Evolutionary conservation across 2,888 invertebrate genomes (phyloP), one percentile per base, ranked within the genome.

Genomic region (Pseudanteris insignis): DNA sequence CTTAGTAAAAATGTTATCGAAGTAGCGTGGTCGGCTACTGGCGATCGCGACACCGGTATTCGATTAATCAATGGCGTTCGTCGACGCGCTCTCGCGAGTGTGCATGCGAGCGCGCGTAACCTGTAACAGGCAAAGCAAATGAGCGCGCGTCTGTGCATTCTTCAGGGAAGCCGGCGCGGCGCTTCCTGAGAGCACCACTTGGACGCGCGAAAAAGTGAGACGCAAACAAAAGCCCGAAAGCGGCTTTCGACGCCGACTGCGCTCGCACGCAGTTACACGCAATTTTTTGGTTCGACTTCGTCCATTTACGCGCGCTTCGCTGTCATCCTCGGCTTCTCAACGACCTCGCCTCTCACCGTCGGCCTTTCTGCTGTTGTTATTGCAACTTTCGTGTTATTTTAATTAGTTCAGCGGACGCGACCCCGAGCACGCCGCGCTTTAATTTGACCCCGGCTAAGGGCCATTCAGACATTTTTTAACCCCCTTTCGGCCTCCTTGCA

Each of bases 61-160:
- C n/a, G n/a, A n/a, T n/a, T n/a, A n/a, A n/a, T n/a, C n/a, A n/a
- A n/a, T n/a, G n/a, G n/a, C n/a, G n/a, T n/a, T n/a, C n/a, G n/a
- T n/a, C n/a, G n/a, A n/a, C n/a, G n/a, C n/a, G n/a, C n/a, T n/a
- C n/a, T n/a, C 32, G 37, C 14, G 10, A 15, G 33, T 28, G 33
- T 50, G 34, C 47, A 32, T n/a, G 36, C 26, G 53, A 60, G 64
- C 64, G 66, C 5, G 26, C 26, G 26, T n/a, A n/a, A n/a, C 26
- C 7, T 26, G 64, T 68, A 70, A 71, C 69, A 67, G 67, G 66
- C 71, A 71, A 70, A 73, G 75, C 72, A 74, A 75, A 74, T 71
- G 72, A 75, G 69, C 67, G 64, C 67, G 64, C 26, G 26, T 67
- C 63, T 65, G 66, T 71, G 70, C 70, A 75, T 75, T 74, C 71